Conservation (phyloP, 2,797 vertebrate species). For the Lutjanus campechanus region DNA sequence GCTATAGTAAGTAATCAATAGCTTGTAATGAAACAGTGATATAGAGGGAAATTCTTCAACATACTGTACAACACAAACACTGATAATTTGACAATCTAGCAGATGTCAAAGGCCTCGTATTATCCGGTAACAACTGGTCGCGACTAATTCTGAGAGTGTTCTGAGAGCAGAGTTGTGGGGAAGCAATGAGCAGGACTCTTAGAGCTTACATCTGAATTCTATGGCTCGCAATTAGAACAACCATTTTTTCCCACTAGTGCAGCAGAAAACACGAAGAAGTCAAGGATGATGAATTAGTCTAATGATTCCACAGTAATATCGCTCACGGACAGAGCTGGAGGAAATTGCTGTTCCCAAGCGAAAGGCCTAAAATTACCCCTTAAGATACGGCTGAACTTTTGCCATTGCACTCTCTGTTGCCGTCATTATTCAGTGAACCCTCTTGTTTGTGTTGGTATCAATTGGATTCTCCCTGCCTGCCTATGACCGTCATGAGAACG, state of each 20-base stretch:
- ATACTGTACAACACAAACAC: conserved; percentile 59
- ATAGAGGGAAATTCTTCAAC: conserved; percentile 49
- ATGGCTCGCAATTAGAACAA: conserved; percentile 80
- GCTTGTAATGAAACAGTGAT: conserved; percentile 65
- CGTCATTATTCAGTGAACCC: conserved; percentile 69
- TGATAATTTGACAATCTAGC: conserved; percentile 53
- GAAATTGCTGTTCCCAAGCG: conserved; percentile 83
- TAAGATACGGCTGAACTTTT: conserved; percentile 79
- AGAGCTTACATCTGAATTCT: conserved; percentile 71
- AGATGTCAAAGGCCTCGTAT: conserved; percentile 58
- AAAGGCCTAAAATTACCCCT: conserved; percentile 79
- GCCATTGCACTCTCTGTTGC: conserved; percentile 67
- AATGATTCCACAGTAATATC: conserved; percentile 82
- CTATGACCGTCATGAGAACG: conserved; percentile 30
- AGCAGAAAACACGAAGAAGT: conserved; percentile 80
- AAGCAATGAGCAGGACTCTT: conserved; percentile 60
- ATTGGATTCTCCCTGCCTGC: conserved; percentile 53
- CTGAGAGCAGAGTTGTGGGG: conserved; percentile 44
- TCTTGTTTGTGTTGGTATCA: conserved; percentile 64
- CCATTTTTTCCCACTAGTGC: conserved; percentile 65
- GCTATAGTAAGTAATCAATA: conserved; percentile 55
- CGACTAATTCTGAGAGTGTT: conserved; percentile 62
- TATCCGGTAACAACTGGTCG: conserved; percentile 58
- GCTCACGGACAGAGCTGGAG: conserved; percentile 80
- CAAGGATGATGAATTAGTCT: conserved; percentile 84